Evolutionary conservation across 2,113 vertebrate species (phyloP).

Genomic region (Microcebus griseorufus): DNA sequence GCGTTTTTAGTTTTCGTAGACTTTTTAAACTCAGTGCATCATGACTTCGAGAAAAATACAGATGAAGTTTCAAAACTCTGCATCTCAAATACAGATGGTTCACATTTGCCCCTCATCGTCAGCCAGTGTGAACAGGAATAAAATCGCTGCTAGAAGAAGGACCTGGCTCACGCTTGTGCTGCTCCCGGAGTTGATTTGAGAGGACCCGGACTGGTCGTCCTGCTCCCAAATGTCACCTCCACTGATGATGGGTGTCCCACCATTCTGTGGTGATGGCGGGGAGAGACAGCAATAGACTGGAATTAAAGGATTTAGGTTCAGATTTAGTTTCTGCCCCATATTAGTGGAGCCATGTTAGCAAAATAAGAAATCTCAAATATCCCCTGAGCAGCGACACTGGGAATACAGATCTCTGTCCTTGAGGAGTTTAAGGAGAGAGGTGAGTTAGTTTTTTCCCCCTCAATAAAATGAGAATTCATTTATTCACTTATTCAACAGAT

Average conservation of each 20-base stretch:
- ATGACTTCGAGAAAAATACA: not conserved
- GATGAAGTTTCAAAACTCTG: not conserved
- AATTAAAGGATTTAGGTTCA: not conserved
- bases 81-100: not conserved
- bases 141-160: not conserved
- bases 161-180: not conserved
- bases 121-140: not conserved
- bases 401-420: not conserved
- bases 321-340: not conserved
- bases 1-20: not conserved
- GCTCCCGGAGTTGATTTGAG: not conserved
- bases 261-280: rapidly evolving
- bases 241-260: not conserved
- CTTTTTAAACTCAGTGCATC: not conserved
- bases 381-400: not conserved
- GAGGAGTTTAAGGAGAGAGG: not conserved
- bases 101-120: too few species aligned
- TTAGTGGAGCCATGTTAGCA: not conserved
- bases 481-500: not conserved
- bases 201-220: not conserved
- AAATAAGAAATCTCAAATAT: not conserved
- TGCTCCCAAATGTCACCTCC: not conserved
- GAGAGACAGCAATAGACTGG: too few species aligned
- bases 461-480: not conserved
- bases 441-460: not conserved